phyloP scores from a whole-genome alignment of 2,888 invertebrate species.

The Strigamia maritima region DNA sequence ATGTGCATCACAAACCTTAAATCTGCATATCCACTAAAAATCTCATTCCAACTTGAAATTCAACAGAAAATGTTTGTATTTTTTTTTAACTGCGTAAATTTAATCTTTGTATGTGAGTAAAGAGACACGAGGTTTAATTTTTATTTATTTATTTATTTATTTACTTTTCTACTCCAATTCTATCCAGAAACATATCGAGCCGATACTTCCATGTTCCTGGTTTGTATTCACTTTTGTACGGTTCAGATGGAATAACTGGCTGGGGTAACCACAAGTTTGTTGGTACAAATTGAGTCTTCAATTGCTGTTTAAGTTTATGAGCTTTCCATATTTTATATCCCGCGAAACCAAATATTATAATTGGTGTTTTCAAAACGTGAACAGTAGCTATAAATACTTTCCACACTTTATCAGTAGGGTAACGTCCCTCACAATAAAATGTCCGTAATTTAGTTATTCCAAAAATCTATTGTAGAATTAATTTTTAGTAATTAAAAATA shows the following conservation, averaged over 20 bases:
- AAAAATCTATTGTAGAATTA: neutral
- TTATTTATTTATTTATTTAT: neutral
- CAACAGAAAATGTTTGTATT: too few relatives aligned
- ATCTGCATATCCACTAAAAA: too few relatives aligned
- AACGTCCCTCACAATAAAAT: too few relatives aligned
- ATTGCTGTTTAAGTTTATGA: neutral
- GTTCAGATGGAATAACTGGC: neutral
- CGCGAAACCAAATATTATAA: neutral
- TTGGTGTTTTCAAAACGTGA: neutral
- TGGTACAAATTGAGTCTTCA: neutral
- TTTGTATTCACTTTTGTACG: neutral
- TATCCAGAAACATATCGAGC: neutral
- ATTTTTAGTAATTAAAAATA: too few relatives aligned
- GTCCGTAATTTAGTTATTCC: too few relatives aligned
- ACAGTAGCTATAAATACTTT: neutral
- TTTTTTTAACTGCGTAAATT: too few relatives aligned
- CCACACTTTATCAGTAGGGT: neutral
- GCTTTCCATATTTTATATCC: neutral
- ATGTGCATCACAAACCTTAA: too few relatives aligned
- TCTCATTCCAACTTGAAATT: too few relatives aligned
- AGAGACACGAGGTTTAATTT: too few relatives aligned
- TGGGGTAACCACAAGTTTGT: neutral
- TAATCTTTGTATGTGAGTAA: too few relatives aligned
- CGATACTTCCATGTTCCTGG: neutral
- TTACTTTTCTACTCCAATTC: neutral